Evolutionary conservation across 2,113 vertebrate genomes (phyloP).

Genomic region (Daphoenositta chrysoptera): DNA sequence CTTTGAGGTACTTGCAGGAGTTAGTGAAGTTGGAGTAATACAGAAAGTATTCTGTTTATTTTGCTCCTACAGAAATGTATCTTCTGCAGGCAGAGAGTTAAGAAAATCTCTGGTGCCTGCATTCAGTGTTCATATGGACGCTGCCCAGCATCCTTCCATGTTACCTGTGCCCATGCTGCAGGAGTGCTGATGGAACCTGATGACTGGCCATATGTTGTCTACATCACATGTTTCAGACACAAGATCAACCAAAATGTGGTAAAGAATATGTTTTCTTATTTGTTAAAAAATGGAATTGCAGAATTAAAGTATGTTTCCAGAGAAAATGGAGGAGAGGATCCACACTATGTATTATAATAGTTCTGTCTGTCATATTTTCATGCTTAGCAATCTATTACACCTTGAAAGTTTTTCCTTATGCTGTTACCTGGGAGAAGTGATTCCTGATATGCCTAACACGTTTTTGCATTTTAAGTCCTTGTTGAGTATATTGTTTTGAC

Average conservation of each 20-base stretch:
- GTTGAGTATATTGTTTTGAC: neutral
- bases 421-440: neutral
- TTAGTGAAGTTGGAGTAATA: neutral
- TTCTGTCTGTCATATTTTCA: neutral
- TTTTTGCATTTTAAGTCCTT: neutral
- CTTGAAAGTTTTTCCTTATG: neutral
- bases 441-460: neutral
- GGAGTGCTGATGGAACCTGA: conserved; percentile 91
- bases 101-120: conserved; percentile 85
- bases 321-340: neutral
- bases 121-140: conserved; percentile 92
- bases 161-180: conserved; percentile 93
- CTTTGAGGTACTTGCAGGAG: neutral
- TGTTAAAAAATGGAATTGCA: neutral
- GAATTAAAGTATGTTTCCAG: neutral
- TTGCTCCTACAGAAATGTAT: conserved; percentile 84
- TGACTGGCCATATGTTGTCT: conserved; percentile 94
- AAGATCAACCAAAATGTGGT: conserved; percentile 83
- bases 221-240: conserved; percentile 91
- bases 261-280: conserved; percentile 53
- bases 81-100: conserved; percentile 88
- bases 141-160: conserved; percentile 93
- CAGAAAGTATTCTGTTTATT: conserved; percentile 6
- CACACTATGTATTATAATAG: neutral
- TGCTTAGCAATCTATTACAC: neutral